Evolutionary conservation across 1,140 invertebrate species (phyloP).

Genomic region (Drosophila parvula): DNA sequence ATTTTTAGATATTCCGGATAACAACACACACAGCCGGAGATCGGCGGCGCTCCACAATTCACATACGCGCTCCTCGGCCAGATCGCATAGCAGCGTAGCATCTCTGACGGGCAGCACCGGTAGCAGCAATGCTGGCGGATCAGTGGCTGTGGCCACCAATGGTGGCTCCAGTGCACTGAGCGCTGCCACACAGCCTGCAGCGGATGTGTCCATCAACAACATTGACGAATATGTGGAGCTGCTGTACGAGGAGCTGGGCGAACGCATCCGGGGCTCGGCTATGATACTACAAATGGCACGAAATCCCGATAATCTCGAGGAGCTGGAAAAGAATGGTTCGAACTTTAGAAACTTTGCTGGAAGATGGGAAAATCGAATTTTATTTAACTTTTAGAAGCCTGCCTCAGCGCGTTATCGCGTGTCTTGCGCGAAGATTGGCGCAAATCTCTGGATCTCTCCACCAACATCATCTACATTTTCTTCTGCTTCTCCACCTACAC

Average conservation of each 20-base stretch:
- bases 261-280: constrained; percentile 96
- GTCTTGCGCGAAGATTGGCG: constrained; percentile 98
- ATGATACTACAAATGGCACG: constrained; percentile 95
- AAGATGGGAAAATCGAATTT: too few species aligned
- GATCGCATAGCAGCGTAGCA: constrained; percentile 51
- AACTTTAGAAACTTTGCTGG: neutral
- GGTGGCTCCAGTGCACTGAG: constrained; percentile 22
- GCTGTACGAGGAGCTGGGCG: constrained; percentile 97
- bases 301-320: constrained; percentile 96
- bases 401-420: constrained; percentile 96
- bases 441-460: constrained; percentile 97
- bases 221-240: constrained; percentile 98
- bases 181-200: constrained; percentile 34
- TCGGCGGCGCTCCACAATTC: constrained; percentile 66
- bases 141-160: constrained; percentile 11
- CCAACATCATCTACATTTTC: constrained; percentile 98
- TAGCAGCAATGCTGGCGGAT: constrained; percentile 12
- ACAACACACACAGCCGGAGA: constrained; percentile 68
- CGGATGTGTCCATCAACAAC: constrained; percentile 90
- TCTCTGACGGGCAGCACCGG: constrained; percentile 47
- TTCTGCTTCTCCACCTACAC: constrained; percentile 99
- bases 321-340: constrained; percentile 95
- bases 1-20: constrained; percentile 70
- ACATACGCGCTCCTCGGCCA: constrained; percentile 56
- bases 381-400: constrained; percentile 89